phyloP scores from a whole-genome alignment of 1,140 invertebrate genomes.

The Heliconius eleuchia region DNA sequence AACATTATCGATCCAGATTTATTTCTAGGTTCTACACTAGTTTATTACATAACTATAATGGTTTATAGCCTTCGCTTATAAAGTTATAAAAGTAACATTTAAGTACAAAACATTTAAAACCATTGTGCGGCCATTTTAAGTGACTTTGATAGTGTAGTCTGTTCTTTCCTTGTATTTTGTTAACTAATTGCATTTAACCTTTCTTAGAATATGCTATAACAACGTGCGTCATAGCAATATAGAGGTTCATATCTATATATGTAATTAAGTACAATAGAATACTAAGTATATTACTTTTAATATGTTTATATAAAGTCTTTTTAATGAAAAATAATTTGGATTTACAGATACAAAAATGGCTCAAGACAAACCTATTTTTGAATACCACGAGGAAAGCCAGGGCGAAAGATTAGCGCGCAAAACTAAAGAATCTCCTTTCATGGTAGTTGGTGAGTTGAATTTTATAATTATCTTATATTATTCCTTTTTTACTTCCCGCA shows the following conservation, averaged over 20 bases:
- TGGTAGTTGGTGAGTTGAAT: constrained; percentile 83
- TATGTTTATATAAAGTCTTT: too few species aligned
- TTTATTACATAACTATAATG: too few species aligned
- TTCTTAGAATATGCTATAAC: background rate
- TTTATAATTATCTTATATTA: background rate
- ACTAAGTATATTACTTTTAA: background rate
- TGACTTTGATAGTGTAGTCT: background rate
- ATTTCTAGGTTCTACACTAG: too few species aligned
- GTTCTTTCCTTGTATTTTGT: background rate
- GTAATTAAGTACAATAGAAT: background rate
- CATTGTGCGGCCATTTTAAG: background rate
- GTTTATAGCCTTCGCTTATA: too few species aligned
- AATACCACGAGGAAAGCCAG: constrained; percentile 71
- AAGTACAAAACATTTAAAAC: too few species aligned
- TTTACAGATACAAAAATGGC: constrained; percentile 47
- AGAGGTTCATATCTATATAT: background rate
- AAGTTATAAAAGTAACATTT: too few species aligned
- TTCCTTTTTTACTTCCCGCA: background rate
- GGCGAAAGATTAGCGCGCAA: constrained; percentile 82
- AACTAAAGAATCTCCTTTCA: constrained; percentile 85
- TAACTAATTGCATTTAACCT: background rate
- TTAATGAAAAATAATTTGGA: background rate
- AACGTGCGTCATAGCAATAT: background rate
- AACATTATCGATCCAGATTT: too few species aligned
- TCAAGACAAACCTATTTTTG: constrained; percentile 61